These are phyloP conservation scores for Sigmodon hispidus DNA, from an alignment of 2,113 vertebrate genomes.

Conservation along the genomic window DNA sequence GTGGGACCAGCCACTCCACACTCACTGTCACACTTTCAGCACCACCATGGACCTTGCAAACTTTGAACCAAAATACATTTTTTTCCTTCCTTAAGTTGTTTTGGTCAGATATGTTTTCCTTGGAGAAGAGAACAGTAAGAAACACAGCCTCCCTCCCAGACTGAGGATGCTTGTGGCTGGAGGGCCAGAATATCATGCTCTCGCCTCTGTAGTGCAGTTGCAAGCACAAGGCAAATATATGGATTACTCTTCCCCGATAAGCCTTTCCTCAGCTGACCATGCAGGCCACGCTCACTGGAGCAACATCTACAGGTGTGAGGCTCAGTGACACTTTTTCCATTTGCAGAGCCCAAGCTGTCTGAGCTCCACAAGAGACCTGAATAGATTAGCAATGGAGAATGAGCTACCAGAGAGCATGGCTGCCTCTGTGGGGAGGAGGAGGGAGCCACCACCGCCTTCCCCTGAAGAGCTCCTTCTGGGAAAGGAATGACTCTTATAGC, in stretches of 20 bases:
- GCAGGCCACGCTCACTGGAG: not conserved
- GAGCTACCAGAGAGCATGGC: not conserved
- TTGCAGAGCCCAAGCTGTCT: not conserved
- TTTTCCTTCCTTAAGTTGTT: not conserved
- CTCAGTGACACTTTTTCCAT: not conserved
- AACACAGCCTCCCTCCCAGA: not conserved
- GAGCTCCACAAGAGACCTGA: slow-evolving; percentile 28
- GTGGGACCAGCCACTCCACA: not conserved
- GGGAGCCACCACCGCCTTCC: slow-evolving; percentile 55
- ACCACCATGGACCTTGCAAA: not conserved
- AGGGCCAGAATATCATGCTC: not conserved
- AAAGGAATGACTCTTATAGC: slow-evolving; percentile 77
- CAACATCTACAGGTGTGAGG: not conserved
- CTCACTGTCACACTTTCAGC: no score
- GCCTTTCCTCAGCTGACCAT: not conserved
- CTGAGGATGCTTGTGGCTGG: not conserved
- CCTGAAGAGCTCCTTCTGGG: slow-evolving; percentile 74
- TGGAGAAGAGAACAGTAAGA: not conserved
- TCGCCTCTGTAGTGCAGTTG: not conserved
- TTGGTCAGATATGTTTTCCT: not conserved
- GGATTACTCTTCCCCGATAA: not conserved
- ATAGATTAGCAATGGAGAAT: slow-evolving; percentile 46
- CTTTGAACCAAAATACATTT: not conserved
- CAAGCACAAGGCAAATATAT: not conserved
- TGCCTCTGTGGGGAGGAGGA: slow-evolving; percentile 19